Base-by-base conservation (phyloP, 2,888 invertebrate species). In the Rotaria magnacalcarata region DNA sequence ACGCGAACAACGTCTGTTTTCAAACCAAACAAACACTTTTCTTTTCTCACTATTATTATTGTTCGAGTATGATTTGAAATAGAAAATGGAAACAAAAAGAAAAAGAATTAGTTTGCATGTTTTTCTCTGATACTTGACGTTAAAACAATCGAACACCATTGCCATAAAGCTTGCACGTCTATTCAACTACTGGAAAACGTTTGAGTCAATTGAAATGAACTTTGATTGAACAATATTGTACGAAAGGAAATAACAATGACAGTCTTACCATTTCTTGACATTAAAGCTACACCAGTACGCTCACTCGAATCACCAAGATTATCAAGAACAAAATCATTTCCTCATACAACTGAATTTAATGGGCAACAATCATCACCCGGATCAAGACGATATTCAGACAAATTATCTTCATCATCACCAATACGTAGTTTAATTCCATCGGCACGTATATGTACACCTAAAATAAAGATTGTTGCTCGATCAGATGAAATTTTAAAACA, bases 241-340 rank as follows among this genome's bases (percentile, higher is more conserved):
- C 11, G 14, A 52, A 54, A 54, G 21, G 6, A 21, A 16, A 67
- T 1, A 47, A 80, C n/a, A 47, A 80, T 80, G 80, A 80, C 80
- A 24, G 80, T 80, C 8, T n/a, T 80, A 47, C 80, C 80, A n/a
- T 67, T 34, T 67, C 67, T 67, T 67, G 80, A 80, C 14, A 34
- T 80, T 43, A 80, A 80, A 80, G 80, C 80, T 10, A 80, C 80
- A 47, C 80, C 80, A 47, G 41, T 80, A 47, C 34, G 47, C n/a
- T 80, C 47, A n/a, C 24, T 80, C 2, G 47, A 47, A 80, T 80
- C 80, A 24, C 80, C 80, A 24, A 24, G 80, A n/a, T 47, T 80
- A n/a, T 24, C 80, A n/a, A 7, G 80, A 47, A 47, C 80, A 80
- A 21, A 24, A 80, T 80, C 80, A n/a, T 24, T 80, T 16, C 21